Evolutionary conservation across 2,888 invertebrate genomes (phyloP), one percentile per base, ranked within the genome.

Genomic region (Eremobia ochroleuca): DNA sequence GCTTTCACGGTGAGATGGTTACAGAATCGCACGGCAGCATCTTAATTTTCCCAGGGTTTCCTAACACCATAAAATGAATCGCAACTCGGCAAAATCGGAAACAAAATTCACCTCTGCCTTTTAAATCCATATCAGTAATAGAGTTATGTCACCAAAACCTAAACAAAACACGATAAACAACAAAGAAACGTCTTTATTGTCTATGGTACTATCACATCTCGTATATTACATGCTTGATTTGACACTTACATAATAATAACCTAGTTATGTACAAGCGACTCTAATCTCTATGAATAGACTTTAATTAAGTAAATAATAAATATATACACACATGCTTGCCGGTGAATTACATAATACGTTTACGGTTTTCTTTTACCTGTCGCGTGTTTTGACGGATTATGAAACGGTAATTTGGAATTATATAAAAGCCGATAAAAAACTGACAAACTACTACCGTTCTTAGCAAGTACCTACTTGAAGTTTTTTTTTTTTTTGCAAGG

Each of bases 361-460:
- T 65, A 72, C 52, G 67, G 61, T 62, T 81, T 75, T 86, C 75
- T 78, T 84, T 80, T 76, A 75, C 85, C n/a, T 64, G 55, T 80
- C 71, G 72, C 77, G 65, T 83, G 78, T 65, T 73, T 75, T 73
- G 71, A 69, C n/a, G 15, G 46, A 82, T 85, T 87, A 81, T 75
- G 76, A 81, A 87, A 88, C 31, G 59, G 40, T 73, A 5, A 69
- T 76, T 79, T 77, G 15, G 69, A 82, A 87, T 88, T 88, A 85
- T 80, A 55, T 88, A 83, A 88, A 37, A 85, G 79, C 67, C 62
- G 49, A 65, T 28, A 85, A 64, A 31, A 34, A 5, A 28, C 49
- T 46, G 31, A 59, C 46, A 46, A 73, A 8, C 43, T 28, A 25
- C 18, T 52, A 9, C 5, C 15, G 34, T 59, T 68, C 37, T 52